phyloP scores from a whole-genome alignment of 1,140 invertebrate species.

The Danaus plexippus region DNA sequence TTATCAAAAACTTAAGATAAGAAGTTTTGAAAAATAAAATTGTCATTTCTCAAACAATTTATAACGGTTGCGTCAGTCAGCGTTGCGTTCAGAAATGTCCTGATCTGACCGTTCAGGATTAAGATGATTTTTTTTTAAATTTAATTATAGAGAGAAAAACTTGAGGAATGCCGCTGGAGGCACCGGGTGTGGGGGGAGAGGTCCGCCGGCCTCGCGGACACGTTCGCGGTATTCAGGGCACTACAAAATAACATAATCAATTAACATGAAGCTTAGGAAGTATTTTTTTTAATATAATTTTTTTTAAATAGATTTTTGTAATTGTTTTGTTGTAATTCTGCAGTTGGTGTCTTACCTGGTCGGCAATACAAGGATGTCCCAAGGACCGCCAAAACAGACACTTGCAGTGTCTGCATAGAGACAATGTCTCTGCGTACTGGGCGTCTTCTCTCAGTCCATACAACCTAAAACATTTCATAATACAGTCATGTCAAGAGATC shows the following conservation, averaged over 20 bases:
- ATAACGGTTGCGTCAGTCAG: too few species aligned
- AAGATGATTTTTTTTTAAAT: too few species aligned
- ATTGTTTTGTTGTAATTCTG: background rate
- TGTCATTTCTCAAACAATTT: too few species aligned
- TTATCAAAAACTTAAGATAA: too few species aligned
- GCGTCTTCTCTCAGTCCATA: conserved; percentile 91
- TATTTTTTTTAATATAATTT: too few species aligned
- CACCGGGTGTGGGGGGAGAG: conserved; percentile 86
- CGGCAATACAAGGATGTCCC: conserved; percentile 91
- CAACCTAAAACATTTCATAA: conserved; percentile 72
- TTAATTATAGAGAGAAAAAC: conserved; percentile 87
- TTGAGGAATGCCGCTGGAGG: conserved; percentile 91
- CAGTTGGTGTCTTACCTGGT: conserved; percentile 67
- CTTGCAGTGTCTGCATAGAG: conserved; percentile 94
- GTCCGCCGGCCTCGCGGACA: conserved; percentile 82
- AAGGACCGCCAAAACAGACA: conserved; percentile 96
- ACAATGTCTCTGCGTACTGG: conserved; percentile 93
- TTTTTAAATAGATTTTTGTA: background rate
- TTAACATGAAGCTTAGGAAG: background rate
- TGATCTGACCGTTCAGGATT: too few species aligned
- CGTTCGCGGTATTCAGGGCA: conserved; percentile 85
- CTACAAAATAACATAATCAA: conserved; percentile 26
- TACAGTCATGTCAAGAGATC: background rate
- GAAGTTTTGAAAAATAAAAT: too few species aligned
- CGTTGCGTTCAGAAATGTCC: too few species aligned